Evolutionary conservation across 2,113 vertebrate genomes (phyloP), one percentile per base, ranked within the genome.

Genomic region (Puntigrus tetrazona): DNA sequence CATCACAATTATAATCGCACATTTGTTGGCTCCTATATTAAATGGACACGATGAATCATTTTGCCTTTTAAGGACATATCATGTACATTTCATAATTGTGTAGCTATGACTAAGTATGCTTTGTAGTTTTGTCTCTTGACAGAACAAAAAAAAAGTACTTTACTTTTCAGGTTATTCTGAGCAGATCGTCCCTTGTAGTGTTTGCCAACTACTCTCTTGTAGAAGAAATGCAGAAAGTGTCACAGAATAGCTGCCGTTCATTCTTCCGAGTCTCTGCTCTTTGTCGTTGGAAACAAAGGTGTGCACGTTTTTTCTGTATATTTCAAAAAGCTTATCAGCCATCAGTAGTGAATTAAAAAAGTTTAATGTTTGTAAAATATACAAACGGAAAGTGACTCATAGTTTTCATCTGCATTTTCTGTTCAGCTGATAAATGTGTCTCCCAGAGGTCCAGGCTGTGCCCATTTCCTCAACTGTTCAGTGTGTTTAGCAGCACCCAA

Each of bases 201-300:
- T 95, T 96, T 92, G 95, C 98, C 83, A 98, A 99, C 93, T 99
- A 96, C 91, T 97, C 97, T n/a, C 90, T 99, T 90, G 84, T 84
- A 29, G 95, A 93, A 75, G 91, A 89, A 34, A 74, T 52, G 0
- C 84, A 91, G 47, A 92, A 91, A 0, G 92, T 98, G 55, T 94
- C 91, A 7, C 94, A n/a, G 91, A 11, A 93, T 92, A 7, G 90
- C 95, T 84, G 90, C 94, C 36, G 92, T 92, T 47, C 93, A 93
- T 45, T 92, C 87, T 13, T 81, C 87, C 0, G 91, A 93, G 31
- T 93, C 92, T 0, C 92, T 99, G 84, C 89, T 98, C 59, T 97
- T 99, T 79, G 69, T 95, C 0, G 91, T 94, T 2, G 95, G 96
- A 89, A 93, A 95, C 89, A 95, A n/a, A 97, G 96, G 98, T 98